phyloP scores from a whole-genome alignment of 2,797 vertebrate genomes.

The Cryptoblepharus egeriae region DNA sequence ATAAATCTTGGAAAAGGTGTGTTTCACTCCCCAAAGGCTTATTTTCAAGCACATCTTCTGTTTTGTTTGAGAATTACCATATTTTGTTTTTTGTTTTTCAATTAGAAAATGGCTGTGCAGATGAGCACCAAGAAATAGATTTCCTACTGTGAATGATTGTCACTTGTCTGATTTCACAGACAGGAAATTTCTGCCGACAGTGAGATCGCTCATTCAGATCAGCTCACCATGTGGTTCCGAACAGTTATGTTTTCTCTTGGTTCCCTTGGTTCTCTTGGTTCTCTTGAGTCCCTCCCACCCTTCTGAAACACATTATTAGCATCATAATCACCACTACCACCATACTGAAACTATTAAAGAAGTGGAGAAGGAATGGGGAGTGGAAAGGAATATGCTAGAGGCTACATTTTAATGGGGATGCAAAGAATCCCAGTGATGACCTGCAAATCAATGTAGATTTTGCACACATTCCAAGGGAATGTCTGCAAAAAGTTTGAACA shows the following conservation, averaged over 20 bases:
- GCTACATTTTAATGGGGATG: neutral
- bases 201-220: neutral
- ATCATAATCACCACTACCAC: neutral
- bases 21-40: neutral
- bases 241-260: neutral
- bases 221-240: neutral
- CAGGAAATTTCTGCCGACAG: neutral
- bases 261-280: neutral
- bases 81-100: too few relatives aligned
- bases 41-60: neutral
- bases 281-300: neutral
- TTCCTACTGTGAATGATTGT: constrained; percentile 28
- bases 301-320: neutral
- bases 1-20: neutral
- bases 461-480: too few relatives aligned
- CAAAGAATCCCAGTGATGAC: too few relatives aligned
- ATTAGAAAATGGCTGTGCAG: constrained; percentile 12
- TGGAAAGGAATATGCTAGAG: neutral
- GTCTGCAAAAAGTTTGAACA: too few relatives aligned
- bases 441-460: too few relatives aligned
- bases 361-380: neutral
- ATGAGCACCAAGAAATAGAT: constrained; percentile 8
- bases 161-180: constrained; percentile 21
- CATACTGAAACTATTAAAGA: neutral
- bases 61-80: neutral